A percentile compares a stretch with the other conserved stretches of the same genome.
Conservation (phyloP, 2,888 invertebrate genomes). For the Syritta pipiens region DNA sequence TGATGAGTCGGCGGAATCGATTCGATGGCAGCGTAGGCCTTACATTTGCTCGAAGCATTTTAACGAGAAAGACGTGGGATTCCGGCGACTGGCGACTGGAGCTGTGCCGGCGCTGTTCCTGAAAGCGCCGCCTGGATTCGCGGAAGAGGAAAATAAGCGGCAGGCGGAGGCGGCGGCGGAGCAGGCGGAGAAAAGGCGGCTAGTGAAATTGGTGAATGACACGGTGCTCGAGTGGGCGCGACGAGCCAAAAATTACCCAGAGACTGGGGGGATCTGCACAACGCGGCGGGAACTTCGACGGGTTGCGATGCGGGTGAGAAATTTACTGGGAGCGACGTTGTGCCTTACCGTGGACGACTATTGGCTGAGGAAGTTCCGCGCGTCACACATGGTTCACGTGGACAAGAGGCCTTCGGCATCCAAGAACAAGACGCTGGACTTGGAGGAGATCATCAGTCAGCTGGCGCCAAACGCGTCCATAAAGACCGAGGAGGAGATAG, state of each 20-base stretch:
- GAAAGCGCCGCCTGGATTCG: constrained; percentile 61
- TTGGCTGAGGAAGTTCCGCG: constrained; percentile 31
- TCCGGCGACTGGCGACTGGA: constrained; percentile 73
- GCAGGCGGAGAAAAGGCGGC: neutral
- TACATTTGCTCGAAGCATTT: constrained; percentile 76
- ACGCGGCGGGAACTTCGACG: constrained; percentile 7
- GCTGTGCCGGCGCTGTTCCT: constrained; percentile 74
- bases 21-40: constrained; percentile 74
- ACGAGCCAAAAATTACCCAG: constrained; percentile 3
- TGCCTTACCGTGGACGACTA: constrained; percentile 12
- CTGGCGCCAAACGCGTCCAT: constrained; percentile 7
- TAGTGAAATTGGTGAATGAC: constrained; percentile 13
- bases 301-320: neutral
- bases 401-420: no score
- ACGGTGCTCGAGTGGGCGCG: neutral
- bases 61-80: constrained; percentile 74
- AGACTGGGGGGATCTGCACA: neutral
- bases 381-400: neutral
- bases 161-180: constrained; percentile 72
- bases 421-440: neutral
- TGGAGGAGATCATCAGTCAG: constrained; percentile 14
- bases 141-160: constrained; percentile 71
- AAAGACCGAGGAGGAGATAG: constrained; percentile 3
- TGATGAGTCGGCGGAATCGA: constrained; percentile 74
- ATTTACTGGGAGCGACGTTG: constrained; percentile 15